Evolutionary conservation across 2,888 invertebrate species (phyloP).

Genomic region (Chaitophorus viminalis): DNA sequence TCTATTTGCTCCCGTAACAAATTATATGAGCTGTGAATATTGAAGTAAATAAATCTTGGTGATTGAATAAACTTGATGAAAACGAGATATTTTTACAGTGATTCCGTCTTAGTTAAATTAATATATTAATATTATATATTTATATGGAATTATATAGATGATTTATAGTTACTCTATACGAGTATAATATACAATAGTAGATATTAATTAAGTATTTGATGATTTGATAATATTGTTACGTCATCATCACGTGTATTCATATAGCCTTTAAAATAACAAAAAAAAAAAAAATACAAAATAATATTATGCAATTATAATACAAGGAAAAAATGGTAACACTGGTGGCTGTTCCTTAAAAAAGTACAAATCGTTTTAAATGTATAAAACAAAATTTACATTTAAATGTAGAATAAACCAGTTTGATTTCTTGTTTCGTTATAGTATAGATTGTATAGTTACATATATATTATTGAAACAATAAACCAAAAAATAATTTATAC

Average conservation of each 20-base stretch:
- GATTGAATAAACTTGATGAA: no score
- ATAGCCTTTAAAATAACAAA: not conserved
- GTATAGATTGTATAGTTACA: not conserved
- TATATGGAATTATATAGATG: no score
- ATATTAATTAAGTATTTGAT: no score
- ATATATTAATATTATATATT: no score
- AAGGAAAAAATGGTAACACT: not conserved
- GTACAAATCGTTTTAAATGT: not conserved
- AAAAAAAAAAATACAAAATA: not conserved
- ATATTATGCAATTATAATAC: not conserved
- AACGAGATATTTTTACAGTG: no score
- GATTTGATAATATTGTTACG: no score
- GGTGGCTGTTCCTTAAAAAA: not conserved
- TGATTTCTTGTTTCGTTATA: not conserved
- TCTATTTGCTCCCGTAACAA: no score
- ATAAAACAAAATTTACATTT: not conserved
- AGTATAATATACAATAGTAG: no score
- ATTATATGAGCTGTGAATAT: no score
- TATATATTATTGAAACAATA: conserved; percentile 11
- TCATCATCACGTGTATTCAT: not conserved
- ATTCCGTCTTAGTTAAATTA: no score
- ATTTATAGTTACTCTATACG: no score
- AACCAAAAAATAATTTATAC: not conserved
- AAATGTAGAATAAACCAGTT: not conserved
- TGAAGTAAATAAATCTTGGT: no score